These are phyloP conservation scores for Cotesia typhae DNA, from an alignment of 1,140 invertebrate species.

Conservation along the genomic window DNA sequence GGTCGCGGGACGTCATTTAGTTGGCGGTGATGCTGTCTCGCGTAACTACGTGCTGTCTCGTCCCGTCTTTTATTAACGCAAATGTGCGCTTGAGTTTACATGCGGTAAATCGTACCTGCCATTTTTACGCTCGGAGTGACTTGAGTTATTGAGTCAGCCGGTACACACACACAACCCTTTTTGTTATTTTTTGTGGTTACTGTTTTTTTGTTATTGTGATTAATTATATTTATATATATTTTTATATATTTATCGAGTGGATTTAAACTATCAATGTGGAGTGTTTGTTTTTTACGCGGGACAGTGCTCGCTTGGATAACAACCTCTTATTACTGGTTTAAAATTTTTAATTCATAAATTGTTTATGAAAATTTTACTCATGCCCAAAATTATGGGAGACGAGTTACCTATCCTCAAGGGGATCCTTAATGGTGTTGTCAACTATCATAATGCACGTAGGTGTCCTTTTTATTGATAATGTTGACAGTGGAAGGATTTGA, in stretches of 20 bases:
- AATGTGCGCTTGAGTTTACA: slow-evolving; percentile 13
- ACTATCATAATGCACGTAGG: slow-evolving; percentile 91
- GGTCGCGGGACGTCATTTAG: slow-evolving; percentile 69
- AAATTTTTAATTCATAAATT: slow-evolving; percentile 2
- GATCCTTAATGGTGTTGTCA: slow-evolving; percentile 85
- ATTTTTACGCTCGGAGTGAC: not conserved
- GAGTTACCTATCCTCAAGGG: slow-evolving; percentile 87
- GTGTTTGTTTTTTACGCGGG: slow-evolving; percentile 41
- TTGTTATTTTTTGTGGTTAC: not conserved
- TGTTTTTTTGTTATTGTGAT: slow-evolving; percentile 5
- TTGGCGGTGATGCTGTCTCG: slow-evolving; percentile 68
- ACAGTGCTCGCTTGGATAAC: no score
- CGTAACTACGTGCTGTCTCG: slow-evolving; percentile 58
- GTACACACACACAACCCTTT: not conserved
- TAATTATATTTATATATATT: not conserved
- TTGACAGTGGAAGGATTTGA: not conserved
- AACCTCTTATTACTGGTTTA: slow-evolving; percentile 4
- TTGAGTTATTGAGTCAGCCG: not conserved
- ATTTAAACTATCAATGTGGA: slow-evolving; percentile 44
- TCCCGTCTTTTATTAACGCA: slow-evolving; percentile 42
- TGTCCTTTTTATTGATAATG: slow-evolving; percentile 52
- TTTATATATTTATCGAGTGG: no score
- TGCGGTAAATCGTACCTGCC: not conserved
- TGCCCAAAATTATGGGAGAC: slow-evolving; percentile 75
- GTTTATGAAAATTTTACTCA: not conserved